A percentile compares a stretch with the other conserved stretches of the same genome.
Conservation (phyloP, 2,888 invertebrate species). For the Apodemia duryi region DNA sequence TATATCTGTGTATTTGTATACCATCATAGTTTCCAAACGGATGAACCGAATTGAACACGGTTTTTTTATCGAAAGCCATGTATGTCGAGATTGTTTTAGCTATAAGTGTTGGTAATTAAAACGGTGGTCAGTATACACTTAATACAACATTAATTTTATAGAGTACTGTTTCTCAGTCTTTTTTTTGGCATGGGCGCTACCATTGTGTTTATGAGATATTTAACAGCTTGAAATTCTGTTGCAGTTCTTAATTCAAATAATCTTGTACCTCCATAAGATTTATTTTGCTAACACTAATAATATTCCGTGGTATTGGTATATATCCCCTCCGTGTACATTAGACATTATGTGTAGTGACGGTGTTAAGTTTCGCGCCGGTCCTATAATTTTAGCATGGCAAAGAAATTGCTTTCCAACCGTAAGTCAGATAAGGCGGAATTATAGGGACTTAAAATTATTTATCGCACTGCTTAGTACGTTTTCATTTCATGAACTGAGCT, state of each 20-base stretch:
- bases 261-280: background rate
- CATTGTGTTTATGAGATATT: no score
- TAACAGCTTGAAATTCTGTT: no score
- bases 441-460: constrained; percentile 48
- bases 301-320: constrained; percentile 8
- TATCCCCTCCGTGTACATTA: constrained; percentile 32
- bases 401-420: constrained; percentile 50
- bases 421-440: constrained; percentile 49
- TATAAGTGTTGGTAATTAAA: no score
- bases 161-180: no score
- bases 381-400: constrained; percentile 51
- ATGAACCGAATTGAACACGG: no score
- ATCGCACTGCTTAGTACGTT: constrained; percentile 31
- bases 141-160: no score
- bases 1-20: no score
- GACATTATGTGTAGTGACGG: constrained; percentile 34
- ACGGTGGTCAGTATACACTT: no score
- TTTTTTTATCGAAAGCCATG: no score
- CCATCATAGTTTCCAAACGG: no score
- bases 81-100: no score
- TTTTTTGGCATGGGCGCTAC: no score
- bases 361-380: constrained; percentile 46
- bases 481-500: constrained; percentile 13
- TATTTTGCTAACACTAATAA: background rate
- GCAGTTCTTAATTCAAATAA: background rate